phyloP scores from a whole-genome alignment of 2,888 invertebrate species.

The Aplocera efformata region DNA sequence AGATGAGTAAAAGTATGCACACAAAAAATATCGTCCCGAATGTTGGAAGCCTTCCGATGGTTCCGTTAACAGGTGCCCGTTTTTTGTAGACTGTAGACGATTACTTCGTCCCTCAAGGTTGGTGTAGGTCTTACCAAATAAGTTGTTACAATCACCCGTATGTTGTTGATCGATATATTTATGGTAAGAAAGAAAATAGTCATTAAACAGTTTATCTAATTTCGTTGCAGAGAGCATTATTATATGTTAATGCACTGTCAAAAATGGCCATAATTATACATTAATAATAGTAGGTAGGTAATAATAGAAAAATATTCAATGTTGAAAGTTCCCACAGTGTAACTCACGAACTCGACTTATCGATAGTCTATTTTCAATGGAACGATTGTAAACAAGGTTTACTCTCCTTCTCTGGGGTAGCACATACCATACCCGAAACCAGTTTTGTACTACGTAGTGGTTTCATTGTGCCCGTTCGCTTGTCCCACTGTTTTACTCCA shows the following conservation, averaged over 20 bases:
- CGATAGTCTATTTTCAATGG: conserved; percentile 19
- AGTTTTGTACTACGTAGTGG: conserved; percentile 74
- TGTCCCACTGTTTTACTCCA: conserved; percentile 42
- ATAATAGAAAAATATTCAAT: conserved; percentile 16
- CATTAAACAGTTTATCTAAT: too few relatives aligned
- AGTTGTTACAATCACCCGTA: too few relatives aligned
- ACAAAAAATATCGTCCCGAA: conserved; percentile 66
- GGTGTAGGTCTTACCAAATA: conserved; percentile 56
- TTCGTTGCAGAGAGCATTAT: too few relatives aligned
- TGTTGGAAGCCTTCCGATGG: conserved; percentile 57
- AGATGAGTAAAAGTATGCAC: conserved; percentile 50
- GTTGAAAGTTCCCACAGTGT: neutral
- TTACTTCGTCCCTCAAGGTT: conserved; percentile 46
- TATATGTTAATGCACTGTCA: too few relatives aligned
- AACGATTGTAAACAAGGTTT: conserved; percentile 31
- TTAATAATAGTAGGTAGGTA: conserved; percentile 3
- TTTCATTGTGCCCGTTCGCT: conserved; percentile 57
- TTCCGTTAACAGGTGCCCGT: conserved; percentile 44
- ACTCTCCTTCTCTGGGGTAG: conserved; percentile 43
- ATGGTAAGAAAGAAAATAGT: too few relatives aligned
- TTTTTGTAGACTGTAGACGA: conserved; percentile 48
- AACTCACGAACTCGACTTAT: neutral
- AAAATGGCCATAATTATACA: too few relatives aligned
- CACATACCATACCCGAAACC: conserved; percentile 72
- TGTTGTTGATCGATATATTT: too few relatives aligned